Base-by-base conservation (phyloP, 1,140 invertebrate genomes). In the Formica selysi region DNA sequence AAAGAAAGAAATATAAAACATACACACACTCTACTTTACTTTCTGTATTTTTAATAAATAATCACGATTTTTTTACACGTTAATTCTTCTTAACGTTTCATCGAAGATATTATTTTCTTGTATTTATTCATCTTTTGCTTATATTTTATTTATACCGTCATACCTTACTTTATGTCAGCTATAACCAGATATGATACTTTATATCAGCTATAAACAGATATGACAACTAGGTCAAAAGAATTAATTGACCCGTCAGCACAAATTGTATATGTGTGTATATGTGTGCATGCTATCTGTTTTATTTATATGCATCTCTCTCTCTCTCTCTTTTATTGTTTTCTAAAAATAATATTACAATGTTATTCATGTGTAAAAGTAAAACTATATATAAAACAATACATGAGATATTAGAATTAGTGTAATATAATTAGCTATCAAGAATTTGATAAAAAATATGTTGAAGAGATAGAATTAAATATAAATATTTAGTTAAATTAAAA, bases 341-440 rank as follows among this genome's bases (percentile, higher is more conserved):
- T 6, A 61, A 61, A 61, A 73, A 29, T 73, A 73, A 54, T 32
- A 32, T n/a, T 73, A 44, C 19, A 32, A 32, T 54, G 6, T 71
- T 70, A 70, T 36, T 36, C 29, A 16, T 44, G 10, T 48, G 10
- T 22, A 10, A 73, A 73, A 32, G 32, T 54, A 2, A 11, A 36
- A 36, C 36, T 2, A 10, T 22, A 41, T 76, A 29, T 29, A 29
- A 29, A 29, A 51, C 22, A 44, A 32, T 65, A 78, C 48, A 64
- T 32, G 0, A 29, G 11, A 65, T 44, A 32, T 36, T 44, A 44
- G 44, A 29, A 38, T 11, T 59, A 13, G 1, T 16, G 13, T 41
- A 76, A 41, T 29, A 16, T 29, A 78, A 10, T 41, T 38, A 11
- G 3, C 22, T 22, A 57, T 57, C 22, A 48, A 57, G 22, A 29